Evolutionary conservation across 2,113 vertebrate genomes (phyloP), one percentile per base, ranked within the genome.

Genomic region (Hucho hucho): DNA sequence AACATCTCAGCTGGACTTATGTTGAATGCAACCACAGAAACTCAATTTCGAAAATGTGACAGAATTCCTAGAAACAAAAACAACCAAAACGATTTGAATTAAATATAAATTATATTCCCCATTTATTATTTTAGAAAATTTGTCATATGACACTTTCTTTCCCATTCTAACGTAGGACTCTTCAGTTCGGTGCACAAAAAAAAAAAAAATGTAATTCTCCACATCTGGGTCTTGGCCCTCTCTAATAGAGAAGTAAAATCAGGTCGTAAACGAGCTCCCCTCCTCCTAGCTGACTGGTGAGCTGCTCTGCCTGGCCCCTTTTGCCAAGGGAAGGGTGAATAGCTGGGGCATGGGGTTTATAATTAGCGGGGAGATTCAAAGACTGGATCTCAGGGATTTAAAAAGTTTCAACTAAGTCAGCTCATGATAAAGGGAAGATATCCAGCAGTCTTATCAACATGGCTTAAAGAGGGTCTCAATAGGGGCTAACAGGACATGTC

Each of bases 311-410:
- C 37, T 43, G 37, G 28, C 29, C 5, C 53, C 66, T 75, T 66
- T 43, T 77, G 47, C 16, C 58, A 14, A 58, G 22, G 14, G 3
- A 32, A 9, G 24, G 47, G 20, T 53, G 65, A 5, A 24, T 22
- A 6, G 46, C 29, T 20, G 46, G 9, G 37, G 65, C 16, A 12
- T 26, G 7, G 59, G 43, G 20, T 59, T 74, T 71, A 65, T 77
- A 82, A 82, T 83, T 75, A 83, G 43, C 58, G 70, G 37, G 74
- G 20, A 1, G 24, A 64, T 75, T 83, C 43, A 65, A 73, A 70
- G 75, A 29, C n/a, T 29, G 4, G 13, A 68, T 37, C 28, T 3
- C 25, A 58, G 4, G 53, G 47, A 25, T 53, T 59, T 59, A 18
- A 73, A 18, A 73, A 13, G 53, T 29, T 32, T 59, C 12, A 73